These are phyloP conservation scores for Trachelipus rathkii DNA, from an alignment of 1,140 invertebrate species.

Conservation along the genomic window DNA sequence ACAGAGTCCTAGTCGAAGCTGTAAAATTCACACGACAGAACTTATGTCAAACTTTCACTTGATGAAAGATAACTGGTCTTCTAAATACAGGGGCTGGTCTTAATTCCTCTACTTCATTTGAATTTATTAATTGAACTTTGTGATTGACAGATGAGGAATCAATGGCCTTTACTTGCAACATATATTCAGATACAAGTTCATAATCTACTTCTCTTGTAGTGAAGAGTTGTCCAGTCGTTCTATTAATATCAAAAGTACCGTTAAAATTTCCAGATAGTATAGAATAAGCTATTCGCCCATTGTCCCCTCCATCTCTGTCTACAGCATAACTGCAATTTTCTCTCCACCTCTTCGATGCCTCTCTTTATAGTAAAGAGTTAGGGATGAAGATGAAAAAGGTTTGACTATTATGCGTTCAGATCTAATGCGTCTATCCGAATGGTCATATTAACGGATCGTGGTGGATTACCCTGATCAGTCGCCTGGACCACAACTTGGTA, in stretches of 20 bases:
- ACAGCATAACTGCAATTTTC: slow-evolving; percentile 65
- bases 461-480: slow-evolving; percentile 75
- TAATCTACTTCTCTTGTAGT: slow-evolving; percentile 77
- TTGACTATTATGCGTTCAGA: slow-evolving; percentile 83
- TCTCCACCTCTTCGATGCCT: slow-evolving; percentile 41
- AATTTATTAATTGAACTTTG: slow-evolving; percentile 81
- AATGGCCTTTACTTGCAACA: slow-evolving; percentile 79
- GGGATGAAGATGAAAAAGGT: slow-evolving; percentile 83
- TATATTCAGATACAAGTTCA: slow-evolving; percentile 75
- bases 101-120: slow-evolving; percentile 81
- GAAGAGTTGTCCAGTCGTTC: slow-evolving; percentile 74
- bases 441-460: slow-evolving; percentile 70
- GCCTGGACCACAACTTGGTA: slow-evolving; percentile 81
- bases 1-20: slow-evolving; percentile 78
- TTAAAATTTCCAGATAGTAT: slow-evolving; percentile 62
- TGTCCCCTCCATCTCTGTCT: slow-evolving; percentile 59
- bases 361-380: slow-evolving; percentile 71
- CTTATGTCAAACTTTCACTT: slow-evolving; percentile 73
- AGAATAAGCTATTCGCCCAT: slow-evolving; percentile 74
- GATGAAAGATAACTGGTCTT: slow-evolving; percentile 74
- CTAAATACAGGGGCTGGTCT: slow-evolving; percentile 90
- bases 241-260: slow-evolving; percentile 81
- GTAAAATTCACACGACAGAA: slow-evolving; percentile 76
- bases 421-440: slow-evolving; percentile 82
- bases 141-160: slow-evolving; percentile 80